Percentiles rank a stretch among this genome's conserved stretches.
These are phyloP conservation scores for Oreochromis niloticus DNA, from an alignment of 2,113 vertebrate species.

Conservation along the genomic window DNA sequence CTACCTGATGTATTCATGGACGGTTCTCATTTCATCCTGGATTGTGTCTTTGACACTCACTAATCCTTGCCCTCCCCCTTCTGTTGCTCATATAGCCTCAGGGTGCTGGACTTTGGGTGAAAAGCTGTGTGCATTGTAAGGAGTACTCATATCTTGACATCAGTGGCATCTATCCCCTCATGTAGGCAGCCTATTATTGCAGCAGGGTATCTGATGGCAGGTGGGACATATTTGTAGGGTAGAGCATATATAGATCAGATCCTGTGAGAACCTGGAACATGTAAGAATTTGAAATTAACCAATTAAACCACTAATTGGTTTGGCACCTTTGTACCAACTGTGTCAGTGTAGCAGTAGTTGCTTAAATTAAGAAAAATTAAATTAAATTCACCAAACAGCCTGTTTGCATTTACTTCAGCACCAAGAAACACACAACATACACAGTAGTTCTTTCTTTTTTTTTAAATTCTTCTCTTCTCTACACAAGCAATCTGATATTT, in stretches of 20 bases:
- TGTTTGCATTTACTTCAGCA: neutral
- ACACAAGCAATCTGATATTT: neutral
- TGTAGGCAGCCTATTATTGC: neutral
- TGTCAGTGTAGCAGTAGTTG: neutral
- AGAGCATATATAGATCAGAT: neutral
- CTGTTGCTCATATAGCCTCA: neutral
- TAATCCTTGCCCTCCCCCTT: neutral
- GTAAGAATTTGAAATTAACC: neutral
- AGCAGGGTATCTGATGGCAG: neutral
- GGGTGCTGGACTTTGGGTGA: neutral
- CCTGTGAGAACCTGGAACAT: neutral
- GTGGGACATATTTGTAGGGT: neutral
- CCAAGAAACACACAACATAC: neutral
- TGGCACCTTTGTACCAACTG: neutral
- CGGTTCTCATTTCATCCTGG: neutral
- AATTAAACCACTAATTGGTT: neutral
- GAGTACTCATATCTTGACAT: neutral
- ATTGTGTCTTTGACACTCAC: neutral
- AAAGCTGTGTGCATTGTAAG: neutral
- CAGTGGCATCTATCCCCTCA: neutral
- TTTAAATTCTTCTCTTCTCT: too few species aligned
- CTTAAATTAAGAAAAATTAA: neutral
- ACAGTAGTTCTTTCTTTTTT: rapidly evolving
- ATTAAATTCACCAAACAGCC: neutral
- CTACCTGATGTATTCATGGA: neutral